Base-by-base conservation (phyloP, 1,140 invertebrate species). In the Ceratitis capitata region DNA sequence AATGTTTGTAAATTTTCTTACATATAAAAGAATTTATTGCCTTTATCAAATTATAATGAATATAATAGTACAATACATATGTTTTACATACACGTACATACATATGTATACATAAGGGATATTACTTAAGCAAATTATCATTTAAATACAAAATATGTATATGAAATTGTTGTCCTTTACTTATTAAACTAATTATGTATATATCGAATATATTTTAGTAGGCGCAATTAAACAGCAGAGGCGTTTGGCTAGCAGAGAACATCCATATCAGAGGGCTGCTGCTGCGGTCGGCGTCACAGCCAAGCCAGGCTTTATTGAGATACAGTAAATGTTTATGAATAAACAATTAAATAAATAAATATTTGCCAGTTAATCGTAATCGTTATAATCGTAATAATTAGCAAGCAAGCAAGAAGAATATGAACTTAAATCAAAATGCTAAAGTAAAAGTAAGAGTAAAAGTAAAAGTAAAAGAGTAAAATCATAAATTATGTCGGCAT, bases 191-290 rank as follows among this genome's bases (percentile, higher is more conserved):
- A 78, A 83, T 82, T 86, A 87, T 87, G 86, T 85, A 83, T 56
- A 85, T 78, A 88, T 29, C 83, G 29, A 69, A 85, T 90, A 88
- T 90, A 91, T 91, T 91, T 88, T 91, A 93, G 92, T 94, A 94
- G 93, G 93, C 93, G 93, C 94, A 92, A 93, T 94, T 92, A 92
- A 92, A 89, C 90, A 93, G 91, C 91, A 91, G 90, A 92, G 93
- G 94, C 93, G 93, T 94, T 93, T 94, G 95, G 93, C 95, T 96
- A 94, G 95, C 95, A 93, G 95, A 94, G 96, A 97, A 93, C 96
- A 97, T 95, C 96, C 96, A 93, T 97, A 97, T 95, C 96, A 97
- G 95, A 96, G 96, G 94, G 96, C 96, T 92, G 96, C 96, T 92
- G 39, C 69, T 16, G 96, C 96, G 87, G 90, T 91, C 92, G 96